Conservation (phyloP, 2,888 invertebrate genomes). For the Pseudococcus longispinus region DNA sequence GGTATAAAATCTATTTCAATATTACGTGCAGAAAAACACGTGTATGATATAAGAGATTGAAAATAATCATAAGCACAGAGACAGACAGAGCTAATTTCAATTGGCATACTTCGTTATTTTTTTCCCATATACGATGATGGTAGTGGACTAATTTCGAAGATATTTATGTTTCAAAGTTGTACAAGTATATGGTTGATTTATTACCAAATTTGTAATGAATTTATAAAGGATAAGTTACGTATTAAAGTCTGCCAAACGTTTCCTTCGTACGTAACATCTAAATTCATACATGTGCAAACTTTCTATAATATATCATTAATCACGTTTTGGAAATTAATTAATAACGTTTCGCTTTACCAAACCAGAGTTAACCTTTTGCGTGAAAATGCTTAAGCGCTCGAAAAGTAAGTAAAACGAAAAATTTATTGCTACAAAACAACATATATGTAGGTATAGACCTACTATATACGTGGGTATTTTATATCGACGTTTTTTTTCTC, state of each 20-base stretch:
- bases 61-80: no score
- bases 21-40: no score
- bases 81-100: no score
- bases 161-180: not conserved
- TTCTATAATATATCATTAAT: conserved; percentile 41
- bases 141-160: not conserved
- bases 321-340: conserved; percentile 40
- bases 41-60: no score
- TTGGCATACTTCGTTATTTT: no score
- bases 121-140: not conserved
- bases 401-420: not conserved
- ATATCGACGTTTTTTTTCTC: not conserved
- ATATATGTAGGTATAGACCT: not conserved
- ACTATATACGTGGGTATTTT: not conserved
- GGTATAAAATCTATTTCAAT: no score
- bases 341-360: conserved; percentile 27
- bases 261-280: not conserved
- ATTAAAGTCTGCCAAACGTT: conserved; percentile 39
- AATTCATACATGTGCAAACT: conserved; percentile 37
- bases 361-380: conserved; percentile 19
- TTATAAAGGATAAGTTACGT: conserved; percentile 32
- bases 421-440: not conserved
- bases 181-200: conserved; percentile 2
- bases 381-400: conserved; percentile 4
- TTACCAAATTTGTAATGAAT: conserved; percentile 25